Conservation (phyloP, 2,888 invertebrate species). For the Clepsis dumicolana region DNA sequence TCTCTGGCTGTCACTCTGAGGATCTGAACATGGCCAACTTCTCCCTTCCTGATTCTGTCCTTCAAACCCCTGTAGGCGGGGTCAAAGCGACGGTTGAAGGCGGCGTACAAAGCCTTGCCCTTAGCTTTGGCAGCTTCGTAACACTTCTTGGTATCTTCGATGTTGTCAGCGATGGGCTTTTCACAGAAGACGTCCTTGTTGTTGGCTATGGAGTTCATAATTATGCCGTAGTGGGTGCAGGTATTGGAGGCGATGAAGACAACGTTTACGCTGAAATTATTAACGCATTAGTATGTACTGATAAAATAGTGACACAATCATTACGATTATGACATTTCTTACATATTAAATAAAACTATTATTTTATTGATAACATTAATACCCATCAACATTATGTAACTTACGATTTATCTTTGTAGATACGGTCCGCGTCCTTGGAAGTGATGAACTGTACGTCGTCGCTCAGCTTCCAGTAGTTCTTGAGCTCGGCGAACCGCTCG, state of each 20-base stretch:
- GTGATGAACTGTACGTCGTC: constrained; percentile 76
- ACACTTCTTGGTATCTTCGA: constrained; percentile 82
- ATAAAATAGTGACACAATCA: background rate
- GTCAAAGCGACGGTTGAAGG: constrained; percentile 90
- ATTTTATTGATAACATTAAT: constrained; percentile 45
- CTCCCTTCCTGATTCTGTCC: constrained; percentile 82
- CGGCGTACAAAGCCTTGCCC: constrained; percentile 86
- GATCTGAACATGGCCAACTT: constrained; percentile 88
- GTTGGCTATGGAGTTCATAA: constrained; percentile 79
- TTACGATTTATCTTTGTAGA: constrained; percentile 85
- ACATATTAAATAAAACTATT: background rate
- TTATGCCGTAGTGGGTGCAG: constrained; percentile 85
- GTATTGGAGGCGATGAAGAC: constrained; percentile 87
- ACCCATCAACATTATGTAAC: constrained; percentile 46
- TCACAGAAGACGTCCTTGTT: constrained; percentile 90
- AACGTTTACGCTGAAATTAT: constrained; percentile 73
- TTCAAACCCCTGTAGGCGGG: constrained; percentile 84
- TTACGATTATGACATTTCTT: background rate
- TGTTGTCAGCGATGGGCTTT: constrained; percentile 88
- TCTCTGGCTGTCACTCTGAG: constrained; percentile 88
- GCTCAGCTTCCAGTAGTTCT: constrained; percentile 80
- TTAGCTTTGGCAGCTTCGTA: constrained; percentile 85
- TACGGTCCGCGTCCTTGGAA: constrained; percentile 75
- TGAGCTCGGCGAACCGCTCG: constrained; percentile 73
- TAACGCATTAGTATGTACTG: background rate